phyloP scores from a whole-genome alignment of 2,797 vertebrate species.

The Danio aesculapii region DNA sequence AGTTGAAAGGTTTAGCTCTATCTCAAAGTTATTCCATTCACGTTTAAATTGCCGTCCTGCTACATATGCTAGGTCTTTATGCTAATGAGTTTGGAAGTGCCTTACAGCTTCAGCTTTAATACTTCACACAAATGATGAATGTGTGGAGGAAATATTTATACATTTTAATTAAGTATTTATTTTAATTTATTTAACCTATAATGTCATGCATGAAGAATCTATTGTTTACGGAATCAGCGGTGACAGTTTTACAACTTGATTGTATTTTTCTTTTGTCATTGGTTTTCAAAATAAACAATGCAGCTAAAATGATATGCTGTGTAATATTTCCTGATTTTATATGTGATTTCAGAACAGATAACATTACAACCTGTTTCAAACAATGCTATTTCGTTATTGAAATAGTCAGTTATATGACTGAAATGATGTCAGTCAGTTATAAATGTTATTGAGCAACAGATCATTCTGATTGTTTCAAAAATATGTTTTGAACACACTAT shows the following conservation, averaged over 20 bases:
- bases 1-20: background rate
- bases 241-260: background rate
- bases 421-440: background rate
- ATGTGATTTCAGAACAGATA: background rate
- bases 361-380: background rate
- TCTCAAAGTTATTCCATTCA: background rate
- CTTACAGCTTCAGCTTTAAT: constrained; percentile 10
- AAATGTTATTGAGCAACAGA: background rate
- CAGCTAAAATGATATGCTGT: background rate
- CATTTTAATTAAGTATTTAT: background rate
- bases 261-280: background rate
- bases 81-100: constrained; percentile 35
- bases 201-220: background rate
- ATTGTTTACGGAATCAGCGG: background rate
- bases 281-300: background rate
- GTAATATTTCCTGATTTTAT: background rate
- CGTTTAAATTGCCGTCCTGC: background rate
- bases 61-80: background rate
- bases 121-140: background rate
- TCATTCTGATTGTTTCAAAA: background rate
- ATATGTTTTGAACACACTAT: too few species aligned
- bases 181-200: background rate
- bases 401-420: too few species aligned
- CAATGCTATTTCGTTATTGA: background rate
- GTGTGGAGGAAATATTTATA: constrained; percentile 1